A percentile compares a stretch with the other conserved stretches of the same genome.
Conservation (phyloP, 2,113 vertebrate species). For the Theristicus caerulescens region DNA sequence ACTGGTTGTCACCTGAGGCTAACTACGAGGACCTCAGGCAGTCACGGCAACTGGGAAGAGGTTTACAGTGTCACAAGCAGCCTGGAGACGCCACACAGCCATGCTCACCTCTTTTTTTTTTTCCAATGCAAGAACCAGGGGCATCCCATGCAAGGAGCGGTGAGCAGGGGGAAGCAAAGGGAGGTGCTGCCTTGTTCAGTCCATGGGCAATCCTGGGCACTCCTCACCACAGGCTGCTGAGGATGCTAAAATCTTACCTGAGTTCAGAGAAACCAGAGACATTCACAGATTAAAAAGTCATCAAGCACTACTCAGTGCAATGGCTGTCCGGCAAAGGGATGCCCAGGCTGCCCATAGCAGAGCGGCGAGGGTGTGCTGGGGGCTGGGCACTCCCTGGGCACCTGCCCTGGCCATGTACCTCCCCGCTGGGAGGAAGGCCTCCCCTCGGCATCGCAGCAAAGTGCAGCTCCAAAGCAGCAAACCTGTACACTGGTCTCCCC, state of each 20-base stretch:
- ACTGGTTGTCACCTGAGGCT: neutral
- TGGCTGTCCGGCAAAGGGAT: neutral
- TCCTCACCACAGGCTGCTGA: neutral
- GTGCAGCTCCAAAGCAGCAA: neutral
- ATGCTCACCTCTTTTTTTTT: neutral
- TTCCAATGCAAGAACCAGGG: neutral
- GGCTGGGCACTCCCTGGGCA: neutral
- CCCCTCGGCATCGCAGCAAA: accelerated
- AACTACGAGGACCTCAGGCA: neutral
- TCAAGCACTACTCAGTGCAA: neutral
- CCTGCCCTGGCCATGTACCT: accelerated
- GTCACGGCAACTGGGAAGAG: neutral
- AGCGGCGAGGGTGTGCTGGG: neutral
- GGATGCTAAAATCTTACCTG: neutral
- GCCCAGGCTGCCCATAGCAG: neutral
- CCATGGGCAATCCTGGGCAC: neutral
- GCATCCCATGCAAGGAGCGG: neutral
- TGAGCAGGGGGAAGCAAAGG: neutral
- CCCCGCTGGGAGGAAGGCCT: neutral
- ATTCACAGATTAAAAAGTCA: neutral
- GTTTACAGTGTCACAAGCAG: neutral
- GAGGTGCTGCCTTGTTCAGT: accelerated
- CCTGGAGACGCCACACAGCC: neutral
- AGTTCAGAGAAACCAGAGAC: neutral
- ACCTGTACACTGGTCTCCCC: neutral